Base-by-base conservation (phyloP, 1,140 invertebrate genomes). In the Drosophila teissieri region DNA sequence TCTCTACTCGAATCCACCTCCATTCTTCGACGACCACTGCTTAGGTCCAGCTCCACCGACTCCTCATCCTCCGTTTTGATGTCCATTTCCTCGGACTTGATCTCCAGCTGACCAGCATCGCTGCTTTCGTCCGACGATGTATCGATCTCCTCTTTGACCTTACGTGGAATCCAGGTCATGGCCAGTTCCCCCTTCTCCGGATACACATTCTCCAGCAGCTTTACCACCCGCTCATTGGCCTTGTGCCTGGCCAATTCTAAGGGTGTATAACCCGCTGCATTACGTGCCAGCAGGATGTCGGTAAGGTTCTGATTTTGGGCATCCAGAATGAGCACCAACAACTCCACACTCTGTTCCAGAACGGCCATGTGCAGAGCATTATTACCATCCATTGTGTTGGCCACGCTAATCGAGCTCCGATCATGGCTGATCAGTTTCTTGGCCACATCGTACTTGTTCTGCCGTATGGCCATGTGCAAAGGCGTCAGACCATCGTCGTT, bases 281-380 rank as follows among this genome's bases (percentile, higher is more conserved):
- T 92, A 3, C 53, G 56, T 8, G 79, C 52, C 52, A 77, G 49
- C 14, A 92, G 49, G 22, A 88, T 80, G 36, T 90, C 75, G 0
- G 62, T 63, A 8, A 80, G 53, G 19, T 64, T 57, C 8, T 75
- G 22, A 45, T 80, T 74, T 8, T 84, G 69, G 17, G 91, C 79
- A 67, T 92, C 88, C 19, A 95, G 67, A 42, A 95, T 91, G 58
- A 92, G 93, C 36, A 92, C 80, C n/a, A 94, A 91, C 8, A 94
- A 91, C 5, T 94, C 91, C 0, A 88, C 75, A 46, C 85, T 91
- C 34, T 91, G 73, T 40, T 92, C 88, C 12, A 90, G 54, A 1
- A 95, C 93, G 2, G 94, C 94, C 72, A 95, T 93, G 68, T 95
- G 93, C 4, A 95, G 85, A 0, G 93, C 93, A 49, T 94, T 94